phyloP scores from a whole-genome alignment of 2,113 vertebrate species.

The Corvus hawaiiensis region DNA sequence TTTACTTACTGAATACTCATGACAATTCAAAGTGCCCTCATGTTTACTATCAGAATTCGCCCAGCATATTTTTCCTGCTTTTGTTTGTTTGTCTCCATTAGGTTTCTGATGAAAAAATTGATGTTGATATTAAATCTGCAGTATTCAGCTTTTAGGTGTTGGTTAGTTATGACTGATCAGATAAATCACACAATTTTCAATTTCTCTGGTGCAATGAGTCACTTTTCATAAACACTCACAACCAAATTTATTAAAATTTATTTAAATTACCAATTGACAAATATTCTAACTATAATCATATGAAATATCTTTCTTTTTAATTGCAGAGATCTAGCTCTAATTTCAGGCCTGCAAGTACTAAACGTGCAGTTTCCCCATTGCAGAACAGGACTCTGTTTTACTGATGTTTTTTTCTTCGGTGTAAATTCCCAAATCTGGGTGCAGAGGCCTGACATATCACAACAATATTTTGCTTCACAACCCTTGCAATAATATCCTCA shows the following conservation, averaged over 20 bases:
- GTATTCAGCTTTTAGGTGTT: not conserved
- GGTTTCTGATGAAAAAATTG: not conserved
- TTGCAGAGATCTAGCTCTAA: not conserved
- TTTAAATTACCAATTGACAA: not conserved
- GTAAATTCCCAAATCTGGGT: not conserved
- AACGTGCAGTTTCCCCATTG: not conserved
- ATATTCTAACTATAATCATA: not conserved
- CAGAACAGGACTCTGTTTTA: not conserved
- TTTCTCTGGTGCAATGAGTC: not conserved
- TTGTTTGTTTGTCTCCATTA: not conserved
- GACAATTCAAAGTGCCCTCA: not conserved
- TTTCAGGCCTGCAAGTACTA: not conserved
- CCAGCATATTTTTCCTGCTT: not conserved
- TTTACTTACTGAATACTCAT: not conserved
- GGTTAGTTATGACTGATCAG: not conserved
- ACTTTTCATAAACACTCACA: not conserved
- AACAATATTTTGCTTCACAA: not conserved
- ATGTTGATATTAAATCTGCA: not conserved
- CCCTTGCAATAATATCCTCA: not conserved
- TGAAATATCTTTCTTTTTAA: not conserved
- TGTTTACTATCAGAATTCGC: not conserved
- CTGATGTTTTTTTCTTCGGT: not conserved
- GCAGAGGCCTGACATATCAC: not conserved
- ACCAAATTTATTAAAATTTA: not conserved
- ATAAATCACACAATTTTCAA: not conserved